phyloP scores from a whole-genome alignment of 2,888 invertebrate genomes.

The Clivina fossor region DNA sequence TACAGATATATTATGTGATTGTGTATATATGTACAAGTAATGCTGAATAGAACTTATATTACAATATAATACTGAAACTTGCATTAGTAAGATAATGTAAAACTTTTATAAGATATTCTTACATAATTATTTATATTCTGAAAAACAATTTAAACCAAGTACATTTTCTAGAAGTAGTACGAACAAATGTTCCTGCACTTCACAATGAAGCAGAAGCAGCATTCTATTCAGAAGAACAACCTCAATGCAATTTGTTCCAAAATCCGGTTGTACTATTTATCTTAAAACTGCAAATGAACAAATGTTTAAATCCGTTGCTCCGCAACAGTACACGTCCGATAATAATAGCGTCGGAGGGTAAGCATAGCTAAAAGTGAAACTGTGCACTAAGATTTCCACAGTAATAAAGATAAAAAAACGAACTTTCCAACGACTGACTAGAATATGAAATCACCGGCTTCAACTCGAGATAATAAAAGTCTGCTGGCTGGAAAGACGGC shows the following conservation, averaged over 20 bases:
- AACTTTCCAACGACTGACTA: constrained; percentile 13
- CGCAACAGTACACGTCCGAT: constrained; percentile 23
- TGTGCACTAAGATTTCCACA: constrained; percentile 28
- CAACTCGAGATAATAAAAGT: constrained; percentile 10
- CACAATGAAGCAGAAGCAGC: no score
- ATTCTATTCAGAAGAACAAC: no score
- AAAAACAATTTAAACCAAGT: no score
- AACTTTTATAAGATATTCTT: no score
- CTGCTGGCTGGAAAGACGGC: neutral
- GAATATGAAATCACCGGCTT: constrained; percentile 25
- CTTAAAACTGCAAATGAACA: neutral
- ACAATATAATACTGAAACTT: no score
- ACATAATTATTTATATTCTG: no score
- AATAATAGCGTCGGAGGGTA: constrained; percentile 30
- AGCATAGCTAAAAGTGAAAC: constrained; percentile 29
- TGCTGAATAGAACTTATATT: no score
- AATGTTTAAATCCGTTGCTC: neutral
- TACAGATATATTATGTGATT: no score
- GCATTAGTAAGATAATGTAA: no score
- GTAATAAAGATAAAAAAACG: constrained; percentile 31
- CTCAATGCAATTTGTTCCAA: constrained; percentile 11
- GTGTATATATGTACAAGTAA: no score
- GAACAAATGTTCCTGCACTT: no score
- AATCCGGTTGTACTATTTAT: constrained; percentile 6
- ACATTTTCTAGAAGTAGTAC: no score